Evolutionary conservation across 2,113 vertebrate species (phyloP).

Genomic region (Ia io): DNA sequence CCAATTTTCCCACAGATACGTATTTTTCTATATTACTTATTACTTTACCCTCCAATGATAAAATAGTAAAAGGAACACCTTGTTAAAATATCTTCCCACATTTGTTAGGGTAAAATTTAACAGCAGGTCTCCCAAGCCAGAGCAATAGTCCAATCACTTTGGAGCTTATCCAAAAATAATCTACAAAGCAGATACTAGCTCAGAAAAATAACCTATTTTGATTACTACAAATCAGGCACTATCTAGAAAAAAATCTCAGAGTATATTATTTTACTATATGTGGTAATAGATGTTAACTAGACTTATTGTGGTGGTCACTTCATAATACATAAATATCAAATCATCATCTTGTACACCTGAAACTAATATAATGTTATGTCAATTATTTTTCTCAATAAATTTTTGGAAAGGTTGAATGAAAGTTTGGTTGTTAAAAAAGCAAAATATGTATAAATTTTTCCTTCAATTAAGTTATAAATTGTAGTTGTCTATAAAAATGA

Average conservation of each 20-base stretch:
- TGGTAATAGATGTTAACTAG: neutral
- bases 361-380: neutral
- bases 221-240: neutral
- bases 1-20: neutral
- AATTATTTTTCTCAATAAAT: neutral
- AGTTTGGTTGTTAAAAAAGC: neutral
- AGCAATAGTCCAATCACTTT: neutral
- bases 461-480: neutral
- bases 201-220: neutral
- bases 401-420: neutral
- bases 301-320: neutral
- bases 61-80: neutral
- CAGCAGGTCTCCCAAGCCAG: neutral
- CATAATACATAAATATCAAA: neutral
- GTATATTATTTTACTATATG: neutral
- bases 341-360: neutral
- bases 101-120: neutral
- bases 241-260: neutral
- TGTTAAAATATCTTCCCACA: neutral
- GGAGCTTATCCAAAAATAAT: neutral
- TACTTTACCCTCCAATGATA: neutral
- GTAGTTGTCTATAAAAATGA: neutral
- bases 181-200: neutral
- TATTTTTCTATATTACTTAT: neutral
- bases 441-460: neutral